Conservation (phyloP, 2,113 vertebrate genomes). For the Jacana jacana region DNA sequence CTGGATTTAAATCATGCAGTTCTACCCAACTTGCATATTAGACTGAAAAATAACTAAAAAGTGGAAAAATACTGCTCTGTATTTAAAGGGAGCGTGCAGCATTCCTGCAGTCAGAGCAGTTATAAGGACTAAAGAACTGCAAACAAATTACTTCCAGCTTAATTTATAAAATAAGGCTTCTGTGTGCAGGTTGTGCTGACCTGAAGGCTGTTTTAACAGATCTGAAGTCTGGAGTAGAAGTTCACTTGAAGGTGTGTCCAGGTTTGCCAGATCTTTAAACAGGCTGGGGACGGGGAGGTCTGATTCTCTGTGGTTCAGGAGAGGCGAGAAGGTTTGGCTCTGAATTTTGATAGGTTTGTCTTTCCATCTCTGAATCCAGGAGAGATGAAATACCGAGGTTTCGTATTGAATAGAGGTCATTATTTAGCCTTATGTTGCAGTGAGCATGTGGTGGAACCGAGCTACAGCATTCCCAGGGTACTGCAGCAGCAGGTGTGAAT, state of each 20-base stretch:
- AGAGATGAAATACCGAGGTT: not conserved
- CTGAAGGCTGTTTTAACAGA: not conserved
- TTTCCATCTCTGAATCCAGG: not conserved
- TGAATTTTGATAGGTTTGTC: not conserved
- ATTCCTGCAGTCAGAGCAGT: not conserved
- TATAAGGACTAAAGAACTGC: not conserved
- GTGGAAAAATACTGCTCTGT: not conserved
- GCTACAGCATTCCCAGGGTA: not conserved
- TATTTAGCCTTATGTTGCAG: not conserved
- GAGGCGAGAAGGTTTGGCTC: not conserved
- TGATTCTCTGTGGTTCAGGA: conserved; percentile 15
- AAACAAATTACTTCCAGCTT: not conserved
- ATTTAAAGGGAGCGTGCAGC: not conserved
- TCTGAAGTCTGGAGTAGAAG: not conserved
- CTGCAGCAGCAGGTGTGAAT: not conserved
- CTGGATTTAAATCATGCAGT: not conserved
- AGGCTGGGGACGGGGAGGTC: conserved; percentile 18
- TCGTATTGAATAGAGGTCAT: not conserved
- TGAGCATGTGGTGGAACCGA: not conserved
- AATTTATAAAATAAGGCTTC: not conserved
- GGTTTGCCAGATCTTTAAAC: conserved; percentile 23
- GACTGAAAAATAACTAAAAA: not conserved
- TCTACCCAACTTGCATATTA: not conserved
- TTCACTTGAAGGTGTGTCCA: not conserved
- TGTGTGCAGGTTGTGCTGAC: not conserved